Evolutionary conservation across 92 coral and sea anemone species (phyloP), one percentile per base, ranked within the genome.

Genomic region (Porites rus): DNA sequence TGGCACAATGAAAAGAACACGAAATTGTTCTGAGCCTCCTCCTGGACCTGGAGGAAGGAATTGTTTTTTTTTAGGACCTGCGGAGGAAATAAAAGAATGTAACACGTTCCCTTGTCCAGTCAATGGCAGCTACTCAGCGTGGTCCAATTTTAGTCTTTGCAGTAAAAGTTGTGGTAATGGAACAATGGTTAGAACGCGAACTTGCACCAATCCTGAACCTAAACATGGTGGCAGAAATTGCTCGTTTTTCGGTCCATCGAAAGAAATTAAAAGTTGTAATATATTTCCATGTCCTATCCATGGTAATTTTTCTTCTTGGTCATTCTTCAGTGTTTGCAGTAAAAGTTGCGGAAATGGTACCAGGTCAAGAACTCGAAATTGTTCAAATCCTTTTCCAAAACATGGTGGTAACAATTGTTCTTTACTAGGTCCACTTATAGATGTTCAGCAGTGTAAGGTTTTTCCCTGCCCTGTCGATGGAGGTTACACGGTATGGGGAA

Each of bases 171-270:
- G 98, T 72, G 98, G 93, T 56, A 90, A 89, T 43, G 98, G 98
- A 0, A 90, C 86, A 16, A 65, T 72, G 77, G 87, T 69, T 72
- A 93, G 93, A 56, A 65, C n/a, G 16, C 75, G 98, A 65, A 90
- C 86, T 77, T 96, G 98, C 82, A 92, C 94, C 12, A 93, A 93
- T 69, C 99, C 99, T 2, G 80, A 65, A 61, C 98, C 99, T 56
- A 90, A 77, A 65, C 90, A 93, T 60, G 97, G 98, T 8, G 99
- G 99, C 16, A 83, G 63, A 74, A 84, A 72, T 51, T 95, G 98
- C 60, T 91, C 90, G 60, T 20, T 69, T 2, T 79, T 91, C 14
- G 98, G 97, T 3, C 89, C 90, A 16, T 73, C 61, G 43, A 69
- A n/a, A 2, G 95, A 95, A 52, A 74, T 50, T 6, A 50, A 65